phyloP scores from a whole-genome alignment of 2,888 invertebrate genomes.

The Orthonychiurus folsomi region DNA sequence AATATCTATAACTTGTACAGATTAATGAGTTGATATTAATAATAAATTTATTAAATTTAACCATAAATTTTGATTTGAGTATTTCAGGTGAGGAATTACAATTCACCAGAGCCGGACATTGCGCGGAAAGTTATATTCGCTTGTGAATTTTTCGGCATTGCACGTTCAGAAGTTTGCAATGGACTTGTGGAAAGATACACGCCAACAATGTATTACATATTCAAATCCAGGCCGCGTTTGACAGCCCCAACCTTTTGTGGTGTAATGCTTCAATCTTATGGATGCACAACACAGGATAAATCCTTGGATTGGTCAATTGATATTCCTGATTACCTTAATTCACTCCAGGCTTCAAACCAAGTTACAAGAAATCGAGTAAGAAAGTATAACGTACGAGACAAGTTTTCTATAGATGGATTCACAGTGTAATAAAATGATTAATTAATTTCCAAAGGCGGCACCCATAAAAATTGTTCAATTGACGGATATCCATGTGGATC shows the following conservation, averaged over 20 bases:
- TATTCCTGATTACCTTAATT: slow-evolving; percentile 13
- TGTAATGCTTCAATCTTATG: slow-evolving; percentile 43
- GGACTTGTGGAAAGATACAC: slow-evolving; percentile 26
- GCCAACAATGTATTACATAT: slow-evolving; percentile 50
- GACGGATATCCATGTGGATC: slow-evolving; percentile 72
- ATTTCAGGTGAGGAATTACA: background rate
- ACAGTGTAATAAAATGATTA: too few relatives aligned
- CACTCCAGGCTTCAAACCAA: background rate
- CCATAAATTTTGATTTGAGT: background rate
- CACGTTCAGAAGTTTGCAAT: slow-evolving; percentile 28
- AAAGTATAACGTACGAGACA: too few relatives aligned
- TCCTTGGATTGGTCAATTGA: slow-evolving; percentile 33
- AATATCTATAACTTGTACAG: too few relatives aligned
- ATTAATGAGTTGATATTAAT: too few relatives aligned
- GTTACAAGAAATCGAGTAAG: background rate
- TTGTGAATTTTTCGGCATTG: slow-evolving; percentile 11
- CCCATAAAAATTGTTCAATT: slow-evolving; percentile 55
- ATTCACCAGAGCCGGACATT: slow-evolving; percentile 2
- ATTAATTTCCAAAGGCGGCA: too few relatives aligned
- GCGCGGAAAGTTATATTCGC: background rate
- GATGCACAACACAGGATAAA: slow-evolving; percentile 22
- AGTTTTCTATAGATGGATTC: too few relatives aligned
- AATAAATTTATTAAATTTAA: too few relatives aligned
- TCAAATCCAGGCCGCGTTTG: slow-evolving; percentile 50
- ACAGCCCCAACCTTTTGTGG: slow-evolving; percentile 53